Percentiles rank a stretch among this genome's conserved stretches.
These are phyloP conservation scores for Papilio glaucus DNA, from an alignment of 1,140 invertebrate genomes.

Conservation along the genomic window DNA sequence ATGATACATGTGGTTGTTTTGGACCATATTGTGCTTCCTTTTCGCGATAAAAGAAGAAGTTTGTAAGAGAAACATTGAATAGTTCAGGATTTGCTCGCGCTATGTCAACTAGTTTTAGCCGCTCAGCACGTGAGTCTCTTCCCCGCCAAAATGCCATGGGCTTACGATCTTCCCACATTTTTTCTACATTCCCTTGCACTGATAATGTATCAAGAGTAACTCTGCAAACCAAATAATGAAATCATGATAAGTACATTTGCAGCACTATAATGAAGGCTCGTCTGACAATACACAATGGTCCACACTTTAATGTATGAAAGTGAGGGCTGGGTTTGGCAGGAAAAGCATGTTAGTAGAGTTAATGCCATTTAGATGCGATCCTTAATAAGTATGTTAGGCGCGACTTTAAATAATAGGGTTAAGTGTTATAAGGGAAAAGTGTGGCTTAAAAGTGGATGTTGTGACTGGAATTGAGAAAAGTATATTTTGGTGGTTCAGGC, in stretches of 20 bases:
- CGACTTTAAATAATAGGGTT: too few species aligned
- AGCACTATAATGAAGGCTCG: too few species aligned
- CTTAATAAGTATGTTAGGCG: too few species aligned
- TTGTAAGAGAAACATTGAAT: slow-evolving; percentile 96
- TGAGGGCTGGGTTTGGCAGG: too few species aligned
- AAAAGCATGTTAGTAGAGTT: too few species aligned
- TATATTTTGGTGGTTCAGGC: too few species aligned
- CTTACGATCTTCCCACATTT: slow-evolving; percentile 90
- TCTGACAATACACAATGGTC: too few species aligned
- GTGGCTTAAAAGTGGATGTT: too few species aligned
- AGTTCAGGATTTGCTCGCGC: slow-evolving; percentile 90
- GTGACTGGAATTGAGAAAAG: too few species aligned
- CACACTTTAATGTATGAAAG: too few species aligned
- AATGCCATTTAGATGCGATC: too few species aligned
- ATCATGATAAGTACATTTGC: slow-evolving; percentile 43
- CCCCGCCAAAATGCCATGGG: slow-evolving; percentile 95
- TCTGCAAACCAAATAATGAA: slow-evolving; percentile 81
- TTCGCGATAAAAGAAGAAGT: slow-evolving; percentile 97
- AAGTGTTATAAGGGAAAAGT: too few species aligned
- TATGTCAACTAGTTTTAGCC: slow-evolving; percentile 93
- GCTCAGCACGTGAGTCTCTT: slow-evolving; percentile 92
- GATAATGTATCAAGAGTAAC: slow-evolving; percentile 95
- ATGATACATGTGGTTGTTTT: slow-evolving; percentile 92
- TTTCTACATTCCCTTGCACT: slow-evolving; percentile 91
- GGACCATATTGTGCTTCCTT: slow-evolving; percentile 94